Evolutionary conservation across 2,888 invertebrate species (phyloP), one percentile per base, ranked within the genome.

Genomic region (Hoplodrina blanda): DNA sequence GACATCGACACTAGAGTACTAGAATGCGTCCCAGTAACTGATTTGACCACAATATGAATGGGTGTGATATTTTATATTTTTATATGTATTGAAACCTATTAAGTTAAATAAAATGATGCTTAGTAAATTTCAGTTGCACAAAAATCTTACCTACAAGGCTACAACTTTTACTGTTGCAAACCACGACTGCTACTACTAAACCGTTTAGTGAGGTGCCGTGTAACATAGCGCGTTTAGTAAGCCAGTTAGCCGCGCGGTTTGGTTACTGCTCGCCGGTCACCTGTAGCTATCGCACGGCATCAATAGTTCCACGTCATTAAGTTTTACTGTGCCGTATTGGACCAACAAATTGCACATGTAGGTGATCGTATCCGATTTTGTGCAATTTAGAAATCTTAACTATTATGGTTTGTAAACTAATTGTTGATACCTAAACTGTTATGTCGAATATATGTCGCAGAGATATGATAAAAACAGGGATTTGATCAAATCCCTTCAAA

Each of bases 301-400:
- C 65, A 54, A 65, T 65, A 62, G 52, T 73, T 74, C 59, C 65
- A 37, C 55, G 55, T 65, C 78, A 60, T 78, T 77, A 69, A 41
- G 19, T 60, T 56, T 67, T 46, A 67, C 19, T 69, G 37, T 25
- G 75, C 37, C 57, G 73, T 41, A 68, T 64, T 62, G 54, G 33
- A 55, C 52, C 19, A 41, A 55, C 64, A 52, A 76, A 77, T 66
- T 41, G 59, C 54, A 54, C 53, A 25, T 33, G 44, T 57, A 53
- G 33, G 33, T 73, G 52, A 62, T 65, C 55, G 46, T 53, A 10
- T 50, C 30, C 46, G 33, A 78, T 55, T 41, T 37, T 55, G 20
- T 54, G 55, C 53, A 17, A 37, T 63, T 46, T 49, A 56, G 7
- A 37, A 57, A 50, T 25, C 49, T 65, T 57, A 62, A 54, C 62